Evolutionary conservation across 2,888 invertebrate genomes (phyloP), one percentile per base, ranked within the genome.

Genomic region (Branchipolynoe longqiensis): DNA sequence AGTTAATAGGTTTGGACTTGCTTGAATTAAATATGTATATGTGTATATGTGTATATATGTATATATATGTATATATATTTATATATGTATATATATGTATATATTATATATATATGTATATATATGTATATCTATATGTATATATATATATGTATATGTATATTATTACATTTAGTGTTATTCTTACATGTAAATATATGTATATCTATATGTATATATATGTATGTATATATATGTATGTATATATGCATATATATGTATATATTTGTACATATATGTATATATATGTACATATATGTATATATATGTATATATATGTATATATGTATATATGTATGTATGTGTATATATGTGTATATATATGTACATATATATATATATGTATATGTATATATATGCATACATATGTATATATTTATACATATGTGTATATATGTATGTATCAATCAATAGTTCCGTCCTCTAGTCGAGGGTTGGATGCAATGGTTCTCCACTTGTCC

Each of bases 301-400:
- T n/a, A 58, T 58, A n/a, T n/a, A 58, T 58, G 25, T n/a, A 58
- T 58, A 58, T n/a, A 58, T 58, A n/a, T n/a, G 25, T 58, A 58
- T n/a, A 58, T 58, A 58, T 58, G n/a, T n/a, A 58, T 58, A n/a
- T 18, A 48, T 48, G 18, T 18, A 48, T 48, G 48, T 18, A 48
- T 48, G 48, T 18, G 18, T 48, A 18, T 18, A 48, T 48, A 48
- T 18, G 18, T 48, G 18, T 18, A 48, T 48, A 48, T 18, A 48
- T 48, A 48, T 18, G 18, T 48, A 48, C 48, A 48, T 48, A 48
- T 18, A 48, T 48, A 48, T 18, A 48, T 48, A 48, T 18, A 48
- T 48, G 18, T 18, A 48, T 48, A 48, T 48, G 18, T 48, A 48
- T n/a, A 48, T 48, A 48, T 18, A 48, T 48, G 48, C 48, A 48